Evolutionary conservation across 2,888 invertebrate species (phyloP).

Genomic region (Opisthograptis luteolata): DNA sequence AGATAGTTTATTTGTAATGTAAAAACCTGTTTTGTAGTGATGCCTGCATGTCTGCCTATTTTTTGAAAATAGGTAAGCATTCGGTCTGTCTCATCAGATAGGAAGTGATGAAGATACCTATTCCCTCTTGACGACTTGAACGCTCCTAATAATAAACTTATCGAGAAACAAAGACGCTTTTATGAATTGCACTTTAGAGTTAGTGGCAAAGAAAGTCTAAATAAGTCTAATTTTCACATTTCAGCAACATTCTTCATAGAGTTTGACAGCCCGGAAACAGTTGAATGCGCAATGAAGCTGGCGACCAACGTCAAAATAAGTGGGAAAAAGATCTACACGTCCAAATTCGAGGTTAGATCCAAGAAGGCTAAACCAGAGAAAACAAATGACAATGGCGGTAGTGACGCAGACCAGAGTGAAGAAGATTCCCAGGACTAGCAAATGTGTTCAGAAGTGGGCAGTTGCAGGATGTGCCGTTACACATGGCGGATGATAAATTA

Average conservation of each 20-base stretch:
- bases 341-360: constrained; percentile 52
- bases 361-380: constrained; percentile 36
- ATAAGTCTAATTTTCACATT: constrained; percentile 21
- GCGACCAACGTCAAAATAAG: constrained; percentile 52
- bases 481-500: no score
- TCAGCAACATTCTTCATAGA: constrained; percentile 70
- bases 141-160: no score
- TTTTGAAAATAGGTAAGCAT: no score
- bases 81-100: no score
- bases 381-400: constrained; percentile 33
- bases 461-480: background rate
- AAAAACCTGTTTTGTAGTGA: no score
- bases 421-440: constrained; percentile 47
- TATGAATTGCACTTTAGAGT: no score
- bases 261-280: constrained; percentile 65
- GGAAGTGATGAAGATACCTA: no score
- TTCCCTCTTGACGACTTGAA: no score
- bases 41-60: no score
- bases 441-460: background rate
- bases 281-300: constrained; percentile 56
- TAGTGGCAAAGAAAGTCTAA: no score
- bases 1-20: no score
- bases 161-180: no score
- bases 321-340: constrained; percentile 61
- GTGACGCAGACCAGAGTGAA: constrained; percentile 42